These are phyloP conservation scores for Psilopsiagon aurifrons DNA, from an alignment of 2,113 vertebrate species.

Conservation along the genomic window DNA sequence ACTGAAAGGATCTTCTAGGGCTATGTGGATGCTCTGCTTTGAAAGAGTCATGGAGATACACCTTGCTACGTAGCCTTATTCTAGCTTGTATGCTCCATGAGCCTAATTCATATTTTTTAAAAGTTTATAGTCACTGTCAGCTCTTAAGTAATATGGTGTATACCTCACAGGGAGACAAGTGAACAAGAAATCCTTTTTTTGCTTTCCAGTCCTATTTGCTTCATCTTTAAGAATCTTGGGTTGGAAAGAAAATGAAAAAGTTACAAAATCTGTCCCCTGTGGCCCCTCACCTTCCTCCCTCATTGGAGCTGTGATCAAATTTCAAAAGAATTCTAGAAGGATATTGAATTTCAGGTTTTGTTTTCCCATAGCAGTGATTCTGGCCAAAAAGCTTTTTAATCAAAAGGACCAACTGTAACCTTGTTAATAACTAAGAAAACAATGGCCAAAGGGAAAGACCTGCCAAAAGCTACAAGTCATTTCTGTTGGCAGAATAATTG, in stretches of 20 bases:
- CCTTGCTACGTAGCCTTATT: background rate
- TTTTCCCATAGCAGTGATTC: conserved; percentile 61
- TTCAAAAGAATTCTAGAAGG: conserved; percentile 77
- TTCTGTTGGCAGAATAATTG: conserved; percentile 87
- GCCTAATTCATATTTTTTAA: background rate
- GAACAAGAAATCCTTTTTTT: background rate
- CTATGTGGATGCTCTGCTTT: background rate
- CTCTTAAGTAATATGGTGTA: background rate
- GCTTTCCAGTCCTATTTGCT: background rate
- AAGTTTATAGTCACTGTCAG: background rate
- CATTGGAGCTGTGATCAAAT: conserved; percentile 49
- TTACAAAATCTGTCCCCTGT: conserved; percentile 1
- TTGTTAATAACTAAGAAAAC: conserved; percentile 92
- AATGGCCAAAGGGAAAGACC: conserved; percentile 77
- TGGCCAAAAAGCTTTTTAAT: conserved; percentile 76
- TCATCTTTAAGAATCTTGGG: background rate
- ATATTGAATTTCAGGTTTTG: conserved; percentile 74
- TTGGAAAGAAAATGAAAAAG: conserved; percentile 20
- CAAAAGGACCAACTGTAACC: conserved; percentile 80
- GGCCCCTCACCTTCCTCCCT: conserved; percentile 43
- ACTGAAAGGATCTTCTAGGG: background rate
- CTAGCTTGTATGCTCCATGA: background rate
- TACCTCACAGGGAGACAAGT: background rate
- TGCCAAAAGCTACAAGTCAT: conserved; percentile 83
- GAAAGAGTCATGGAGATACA: background rate